phyloP scores from a whole-genome alignment of 1,140 invertebrate species.

The Drosophila seguyi region DNA sequence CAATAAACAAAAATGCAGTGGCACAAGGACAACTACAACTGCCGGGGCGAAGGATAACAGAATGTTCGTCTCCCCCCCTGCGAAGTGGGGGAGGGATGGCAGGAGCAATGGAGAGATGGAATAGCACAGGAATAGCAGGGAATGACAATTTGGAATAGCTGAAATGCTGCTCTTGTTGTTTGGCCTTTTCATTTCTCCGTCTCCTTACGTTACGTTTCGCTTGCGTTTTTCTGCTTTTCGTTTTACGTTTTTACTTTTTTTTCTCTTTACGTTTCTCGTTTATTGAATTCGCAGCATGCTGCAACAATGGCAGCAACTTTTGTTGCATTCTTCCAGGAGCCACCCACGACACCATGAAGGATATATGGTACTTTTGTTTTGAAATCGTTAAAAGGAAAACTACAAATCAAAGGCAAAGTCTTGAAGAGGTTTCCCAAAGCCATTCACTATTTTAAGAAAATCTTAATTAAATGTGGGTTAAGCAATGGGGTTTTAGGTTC shows the following conservation, averaged over 20 bases:
- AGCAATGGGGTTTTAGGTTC: too few species aligned
- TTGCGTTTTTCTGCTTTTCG: not conserved
- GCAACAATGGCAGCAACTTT: slow-evolving; percentile 54
- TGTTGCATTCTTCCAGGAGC: slow-evolving; percentile 42
- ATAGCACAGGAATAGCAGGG: slow-evolving; percentile 7
- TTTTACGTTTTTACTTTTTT: not conserved
- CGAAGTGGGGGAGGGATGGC: not conserved
- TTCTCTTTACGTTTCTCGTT: slow-evolving; percentile 15
- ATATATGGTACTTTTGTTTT: slow-evolving; percentile 14
- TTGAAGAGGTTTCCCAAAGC: not conserved
- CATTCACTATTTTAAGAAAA: too few species aligned
- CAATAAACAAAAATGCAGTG: slow-evolving; percentile 66
- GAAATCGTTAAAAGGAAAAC: not conserved
- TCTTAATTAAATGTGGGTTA: not conserved
- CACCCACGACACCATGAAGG: not conserved
- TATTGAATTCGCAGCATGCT: slow-evolving; percentile 60
- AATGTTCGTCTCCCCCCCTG: not conserved
- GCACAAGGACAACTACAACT: slow-evolving; percentile 7
- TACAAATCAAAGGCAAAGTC: slow-evolving; percentile 1
- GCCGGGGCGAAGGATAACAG: slow-evolving; percentile 8
- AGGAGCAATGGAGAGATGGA: not conserved
- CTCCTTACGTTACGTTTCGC: slow-evolving; percentile 13
- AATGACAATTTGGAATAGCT: slow-evolving; percentile 48
- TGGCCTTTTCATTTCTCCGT: slow-evolving; percentile 37
- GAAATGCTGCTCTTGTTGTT: slow-evolving; percentile 48